Conservation (phyloP, 2,797 vertebrate species). For the Aphelocoma californica region DNA sequence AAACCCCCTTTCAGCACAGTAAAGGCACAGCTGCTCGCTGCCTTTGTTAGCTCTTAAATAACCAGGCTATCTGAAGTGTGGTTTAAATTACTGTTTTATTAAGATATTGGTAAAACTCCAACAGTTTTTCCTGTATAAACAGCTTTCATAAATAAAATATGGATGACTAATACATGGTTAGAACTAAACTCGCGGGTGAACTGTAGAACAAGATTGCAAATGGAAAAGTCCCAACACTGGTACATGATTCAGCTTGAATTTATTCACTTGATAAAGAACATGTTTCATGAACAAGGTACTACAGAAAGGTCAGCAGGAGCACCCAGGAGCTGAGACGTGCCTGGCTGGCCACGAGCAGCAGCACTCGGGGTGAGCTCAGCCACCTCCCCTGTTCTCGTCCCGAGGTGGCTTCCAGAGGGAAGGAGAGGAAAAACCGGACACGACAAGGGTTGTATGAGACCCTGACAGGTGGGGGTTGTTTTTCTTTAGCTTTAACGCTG, state of each 20-base stretch:
- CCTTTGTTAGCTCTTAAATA: constrained; percentile 43
- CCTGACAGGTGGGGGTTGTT: neutral
- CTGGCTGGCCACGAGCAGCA: neutral
- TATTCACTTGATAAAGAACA: constrained; percentile 60
- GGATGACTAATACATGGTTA: constrained; percentile 76
- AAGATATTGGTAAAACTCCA: constrained; percentile 80
- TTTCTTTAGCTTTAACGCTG: constrained; percentile 14
- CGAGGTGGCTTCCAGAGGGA: constrained; percentile 21
- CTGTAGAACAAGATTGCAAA: constrained; percentile 56
- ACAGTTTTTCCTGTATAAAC: constrained; percentile 77
- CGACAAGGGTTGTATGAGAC: neutral
- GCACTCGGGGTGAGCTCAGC: neutral
- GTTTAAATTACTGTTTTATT: constrained; percentile 81
- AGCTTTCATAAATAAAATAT: constrained; percentile 78
- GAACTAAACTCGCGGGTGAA: constrained; percentile 69
- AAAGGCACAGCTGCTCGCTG: neutral
- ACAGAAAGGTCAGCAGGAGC: constrained; percentile 63
- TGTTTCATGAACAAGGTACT: constrained; percentile 46
- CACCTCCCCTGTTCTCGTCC: constrained; percentile 1
- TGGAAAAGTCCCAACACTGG: constrained; percentile 31
- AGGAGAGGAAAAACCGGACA: neutral
- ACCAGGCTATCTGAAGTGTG: constrained; percentile 53
- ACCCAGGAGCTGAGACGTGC: constrained; percentile 42
- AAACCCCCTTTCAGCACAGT: neutral
- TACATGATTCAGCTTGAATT: constrained; percentile 41